Evolutionary conservation across 2,113 vertebrate genomes (phyloP).

Genomic region (Hippocampus guttulatus): DNA sequence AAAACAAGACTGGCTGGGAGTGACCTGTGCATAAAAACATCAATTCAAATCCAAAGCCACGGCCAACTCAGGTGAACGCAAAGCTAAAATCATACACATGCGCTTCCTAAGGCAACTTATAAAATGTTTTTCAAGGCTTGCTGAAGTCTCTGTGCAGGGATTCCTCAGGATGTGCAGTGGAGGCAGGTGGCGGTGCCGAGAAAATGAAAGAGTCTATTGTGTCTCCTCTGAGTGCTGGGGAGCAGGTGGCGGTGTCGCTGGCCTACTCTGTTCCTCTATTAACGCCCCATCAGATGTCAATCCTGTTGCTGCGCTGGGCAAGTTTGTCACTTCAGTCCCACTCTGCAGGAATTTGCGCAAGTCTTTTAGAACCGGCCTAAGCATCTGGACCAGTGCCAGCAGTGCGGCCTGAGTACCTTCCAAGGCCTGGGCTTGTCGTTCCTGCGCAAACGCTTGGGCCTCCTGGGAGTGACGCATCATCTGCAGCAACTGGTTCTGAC

Average conservation of each 20-base stretch:
- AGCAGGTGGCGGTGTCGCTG: constrained; percentile 36
- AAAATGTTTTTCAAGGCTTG: constrained; percentile 5
- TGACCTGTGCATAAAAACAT: constrained; percentile 5
- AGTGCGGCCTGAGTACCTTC: constrained; percentile 91
- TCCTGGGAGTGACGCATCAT: constrained; percentile 94
- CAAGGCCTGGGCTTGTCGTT: constrained; percentile 92
- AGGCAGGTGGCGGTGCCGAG: neutral
- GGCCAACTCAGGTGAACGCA: neutral
- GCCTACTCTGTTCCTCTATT: constrained; percentile 40
- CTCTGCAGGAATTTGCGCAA: constrained; percentile 89
- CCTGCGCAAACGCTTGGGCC: constrained; percentile 90
- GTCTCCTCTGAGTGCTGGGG: constrained; percentile 47
- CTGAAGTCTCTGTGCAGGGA: constrained; percentile 7
- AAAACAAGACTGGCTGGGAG: constrained; percentile 1
- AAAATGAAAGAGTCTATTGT: constrained; percentile 32
- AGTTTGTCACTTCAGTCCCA: constrained; percentile 57
- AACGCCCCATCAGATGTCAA: constrained; percentile 15
- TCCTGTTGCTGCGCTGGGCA: constrained; percentile 39
- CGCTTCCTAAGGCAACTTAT: constrained; percentile 22
- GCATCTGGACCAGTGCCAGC: constrained; percentile 88
- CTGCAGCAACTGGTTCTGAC: constrained; percentile 91
- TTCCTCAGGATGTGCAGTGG: constrained; percentile 1
- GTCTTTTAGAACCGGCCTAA: constrained; percentile 90
- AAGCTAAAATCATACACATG: constrained; percentile 21
- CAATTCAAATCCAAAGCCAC: neutral